Conservation (phyloP, 2,797 vertebrate species). For the Catharus ustulatus region DNA sequence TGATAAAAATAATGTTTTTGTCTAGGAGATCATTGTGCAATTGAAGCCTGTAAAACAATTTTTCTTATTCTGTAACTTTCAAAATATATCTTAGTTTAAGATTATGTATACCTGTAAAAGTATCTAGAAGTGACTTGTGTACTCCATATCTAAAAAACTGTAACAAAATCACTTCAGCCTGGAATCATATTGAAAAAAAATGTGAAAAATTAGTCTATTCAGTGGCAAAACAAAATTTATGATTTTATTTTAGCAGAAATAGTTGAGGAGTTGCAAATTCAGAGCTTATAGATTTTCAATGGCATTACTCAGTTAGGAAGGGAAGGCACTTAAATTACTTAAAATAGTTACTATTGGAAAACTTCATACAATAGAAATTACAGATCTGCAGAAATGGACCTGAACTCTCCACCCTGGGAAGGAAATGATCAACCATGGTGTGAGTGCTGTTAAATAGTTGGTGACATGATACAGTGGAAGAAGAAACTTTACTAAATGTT, state of each 20-base stretch:
- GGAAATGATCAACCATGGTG: neutral
- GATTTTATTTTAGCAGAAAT: neutral
- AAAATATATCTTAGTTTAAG: neutral
- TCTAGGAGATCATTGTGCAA: neutral
- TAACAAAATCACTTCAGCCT: neutral
- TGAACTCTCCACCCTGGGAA: neutral
- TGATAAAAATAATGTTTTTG: neutral
- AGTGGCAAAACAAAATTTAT: neutral
- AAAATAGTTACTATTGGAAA: neutral
- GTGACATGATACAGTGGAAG: neutral
- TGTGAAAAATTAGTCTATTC: neutral
- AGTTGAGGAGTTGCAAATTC: neutral
- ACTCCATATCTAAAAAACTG: neutral
- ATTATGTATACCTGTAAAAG: neutral
- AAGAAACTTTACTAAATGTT: neutral
- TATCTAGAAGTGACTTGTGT: neutral
- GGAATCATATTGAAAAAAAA: neutral
- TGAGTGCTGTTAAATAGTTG: neutral
- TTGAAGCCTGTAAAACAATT: neutral
- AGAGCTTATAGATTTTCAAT: neutral
- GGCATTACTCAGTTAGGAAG: neutral
- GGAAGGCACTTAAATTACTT: neutral
- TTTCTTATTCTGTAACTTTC: neutral
- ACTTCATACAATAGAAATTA: neutral
- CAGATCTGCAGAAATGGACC: neutral